Evolutionary conservation across 1,140 invertebrate species (phyloP), one percentile per base, ranked within the genome.

Genomic region (Diplogasteroides magnus): DNA sequence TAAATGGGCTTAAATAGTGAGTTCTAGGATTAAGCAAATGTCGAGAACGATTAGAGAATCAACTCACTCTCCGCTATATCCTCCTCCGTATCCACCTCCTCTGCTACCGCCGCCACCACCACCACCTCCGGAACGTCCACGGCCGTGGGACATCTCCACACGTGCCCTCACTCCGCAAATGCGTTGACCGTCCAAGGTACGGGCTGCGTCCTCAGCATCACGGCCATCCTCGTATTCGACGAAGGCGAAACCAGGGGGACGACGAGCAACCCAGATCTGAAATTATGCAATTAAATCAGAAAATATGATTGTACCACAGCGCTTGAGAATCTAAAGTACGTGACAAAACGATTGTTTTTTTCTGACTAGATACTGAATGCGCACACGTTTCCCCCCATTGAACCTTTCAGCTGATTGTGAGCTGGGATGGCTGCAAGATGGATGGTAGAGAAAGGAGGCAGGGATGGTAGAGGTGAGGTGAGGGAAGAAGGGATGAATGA

Each of bases 221-320:
- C 91, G 89, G 78, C 89, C 88, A 84, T 94, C 93, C 85, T 97
- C 93, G 85, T 93, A 97, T 84, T 96, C 93, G 23, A 97, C 90
- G 86, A 97, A 97, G 15, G 93, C 93, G 86, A 97, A 97, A 37
- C 93, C 93, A 58, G 91, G 90, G 11, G 91, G 91, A 84, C 95
- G 94, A 77, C 92, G 86, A 0, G 93, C 93, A 2, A 96, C 91
- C 93, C 92, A 96, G 25, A 48, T 19, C 37, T 48, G 19, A 48
- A 48, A 48, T 48, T 48, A 48, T 19, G 37, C 6, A 48, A 48
- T 48, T n/a, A n/a, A n/a, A n/a, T n/a, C n/a, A n/a, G n/a, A n/a
- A n/a, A n/a, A n/a, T n/a, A n/a, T n/a, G n/a, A n/a, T n/a, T n/a
- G n/a, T n/a, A n/a, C n/a, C n/a, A n/a, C n/a, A n/a, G n/a, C n/a